Base-by-base conservation (phyloP, 2,113 vertebrate species). In the Barbus barbus region DNA sequence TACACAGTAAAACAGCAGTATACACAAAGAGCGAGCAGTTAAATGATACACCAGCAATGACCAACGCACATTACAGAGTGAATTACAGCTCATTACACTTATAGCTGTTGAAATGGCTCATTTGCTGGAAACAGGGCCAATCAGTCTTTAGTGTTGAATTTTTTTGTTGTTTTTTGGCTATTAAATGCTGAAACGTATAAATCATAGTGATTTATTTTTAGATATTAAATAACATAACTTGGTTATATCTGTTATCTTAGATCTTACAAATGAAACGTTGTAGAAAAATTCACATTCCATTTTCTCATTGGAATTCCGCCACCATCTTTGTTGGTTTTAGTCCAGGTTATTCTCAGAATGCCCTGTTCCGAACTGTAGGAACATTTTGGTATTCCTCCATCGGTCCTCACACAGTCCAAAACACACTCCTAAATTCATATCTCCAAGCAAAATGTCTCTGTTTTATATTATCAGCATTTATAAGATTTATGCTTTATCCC, bases 151-250 rank as follows among this genome's bases (percentile, higher is more conserved):
- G 36, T 53, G 60, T 74, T 65, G 63, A 63, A 61, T n/a, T 58
- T 48, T 79, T 81, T 51, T 84, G 86, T 83, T 83, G 31, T 81
- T 61, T 74, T 71, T 74, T 60, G 24, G 51, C 67, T 72, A 81
- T 38, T 31, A 69, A 82, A 82, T 65, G 13, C 73, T 48, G 16
- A 46, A 79, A 33, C 1, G 1, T 61, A 44, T 78, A 41, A 61
- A 78, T 78, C n/a, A 20, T 22, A 41, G 56, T 2, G 41, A 67
- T 67, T 51, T 20, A 14, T 46, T 48, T 81, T 67, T 41, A 79
- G 60, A 51, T 79, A 63, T 24, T 3, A 46, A 80, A 65, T 46
- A 63, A 28, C 53, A 41, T 18, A 22, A 16, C 20, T 60, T 31
- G 1, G 5, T 78, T 38, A 4, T 38, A n/a, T 56, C 16, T 76